Evolutionary conservation across 2,113 vertebrate species (phyloP).

Genomic region (Scophthalmus maximus): DNA sequence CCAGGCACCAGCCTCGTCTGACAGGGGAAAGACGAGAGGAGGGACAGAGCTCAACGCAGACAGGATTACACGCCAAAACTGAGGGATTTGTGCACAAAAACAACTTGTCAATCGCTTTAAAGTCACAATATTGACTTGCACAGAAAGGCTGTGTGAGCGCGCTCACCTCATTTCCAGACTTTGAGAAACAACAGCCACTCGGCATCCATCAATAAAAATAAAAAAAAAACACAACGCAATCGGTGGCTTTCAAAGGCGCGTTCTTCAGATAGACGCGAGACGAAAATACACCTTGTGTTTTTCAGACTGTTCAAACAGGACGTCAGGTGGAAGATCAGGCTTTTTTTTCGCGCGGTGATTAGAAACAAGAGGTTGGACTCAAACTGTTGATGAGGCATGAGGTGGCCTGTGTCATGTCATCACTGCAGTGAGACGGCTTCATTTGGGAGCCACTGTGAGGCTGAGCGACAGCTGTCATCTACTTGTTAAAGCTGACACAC

Average conservation of each 20-base stretch:
- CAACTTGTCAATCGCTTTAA: conserved; percentile 73
- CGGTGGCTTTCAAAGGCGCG: conserved; percentile 46
- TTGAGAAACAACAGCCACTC: conserved; percentile 53
- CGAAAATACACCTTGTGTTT: conserved; percentile 57
- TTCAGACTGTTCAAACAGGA: conserved; percentile 35
- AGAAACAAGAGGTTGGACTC: conserved; percentile 46
- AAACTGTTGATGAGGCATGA: conserved; percentile 36
- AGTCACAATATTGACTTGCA: conserved; percentile 68
- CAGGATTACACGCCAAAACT: conserved; percentile 70
- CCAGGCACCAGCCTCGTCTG: conserved; percentile 50
- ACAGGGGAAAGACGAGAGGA: conserved; percentile 61
- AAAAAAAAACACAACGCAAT: too few species aligned
- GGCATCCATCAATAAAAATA: conserved; percentile 67
- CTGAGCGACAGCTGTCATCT: conserved; percentile 51
- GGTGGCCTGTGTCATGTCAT: conserved; percentile 31
- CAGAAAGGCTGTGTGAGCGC: conserved; percentile 42
- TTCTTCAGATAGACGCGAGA: conserved; percentile 49
- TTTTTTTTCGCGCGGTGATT: background rate
- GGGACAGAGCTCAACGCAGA: conserved; percentile 55
- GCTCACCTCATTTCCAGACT: conserved; percentile 56
- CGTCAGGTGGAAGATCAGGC: conserved; percentile 18
- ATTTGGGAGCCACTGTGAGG: conserved; percentile 5
- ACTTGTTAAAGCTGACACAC: conserved; percentile 11
- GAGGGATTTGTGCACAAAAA: conserved; percentile 70
- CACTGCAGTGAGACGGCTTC: conserved; percentile 5